Base-by-base conservation (phyloP, 2,888 invertebrate species). In the Xylocampa areola region DNA sequence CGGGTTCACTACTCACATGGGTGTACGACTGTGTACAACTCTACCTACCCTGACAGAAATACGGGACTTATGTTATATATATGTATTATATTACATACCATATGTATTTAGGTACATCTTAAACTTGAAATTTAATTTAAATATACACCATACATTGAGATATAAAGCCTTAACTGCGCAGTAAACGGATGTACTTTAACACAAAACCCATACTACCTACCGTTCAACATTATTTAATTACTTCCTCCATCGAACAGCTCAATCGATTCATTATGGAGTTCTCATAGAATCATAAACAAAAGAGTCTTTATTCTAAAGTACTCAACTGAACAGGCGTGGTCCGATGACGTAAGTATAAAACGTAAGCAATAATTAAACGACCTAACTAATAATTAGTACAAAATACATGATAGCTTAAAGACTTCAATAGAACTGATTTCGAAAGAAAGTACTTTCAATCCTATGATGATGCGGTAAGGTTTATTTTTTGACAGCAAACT, bases 241-340 rank as follows among this genome's bases (percentile, higher is more conserved):
- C 89, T 86, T 89, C 89, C 91, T 89, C 80, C 78, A 81, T 77
- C 71, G 67, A 84, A 85, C 80, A 76, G 79, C 78, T 89, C 87
- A 88, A 90, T 90, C 89, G 87, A 80, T 82, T 82, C 82, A 87
- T 87, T 89, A 86, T 83, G 84, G 77, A 79, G 79, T 88, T 89
- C 87, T 85, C 86, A 88, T 86, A 85, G 81, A 80, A 78, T 68
- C 77, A 87, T 91, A 92, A 92, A 92, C 92, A 92, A 92, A 90
- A 81, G 77, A 80, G 72, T 81, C 85, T 87, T 89, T 90, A 87
- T 89, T 59, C 81, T 19, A 39, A 57, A 64, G 65, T 58, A 49
- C 61, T 67, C 51, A 44, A 51, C 21, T 40, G 21, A n/a, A 19
- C 66, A 67, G 92, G 92, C 91, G 92, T 89, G 82, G 86, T 75